Percentiles rank a stretch among this genome's conserved stretches.
Conservation (phyloP, 2,797 vertebrate genomes). For the Enoplosus armatus region DNA sequence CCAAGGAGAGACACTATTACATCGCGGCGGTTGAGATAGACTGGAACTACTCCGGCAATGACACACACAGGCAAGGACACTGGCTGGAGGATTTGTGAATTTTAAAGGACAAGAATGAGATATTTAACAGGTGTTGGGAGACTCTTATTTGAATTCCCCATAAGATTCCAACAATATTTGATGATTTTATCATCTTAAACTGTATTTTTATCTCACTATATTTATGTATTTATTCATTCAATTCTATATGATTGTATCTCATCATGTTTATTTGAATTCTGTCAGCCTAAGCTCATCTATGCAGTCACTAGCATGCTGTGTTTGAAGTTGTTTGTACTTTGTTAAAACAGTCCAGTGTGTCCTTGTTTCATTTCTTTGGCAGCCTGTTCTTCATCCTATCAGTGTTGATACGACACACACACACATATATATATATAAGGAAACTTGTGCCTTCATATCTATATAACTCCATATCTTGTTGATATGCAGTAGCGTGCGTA, state of each 20-base stretch:
- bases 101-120: neutral
- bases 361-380: constrained; percentile 1
- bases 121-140: neutral
- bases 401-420: neutral
- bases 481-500: neutral
- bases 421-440: neutral
- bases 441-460: neutral
- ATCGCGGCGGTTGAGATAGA: constrained; percentile 85
- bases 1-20: constrained; percentile 82
- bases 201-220: neutral
- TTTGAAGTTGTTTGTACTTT: neutral
- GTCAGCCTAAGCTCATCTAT: neutral
- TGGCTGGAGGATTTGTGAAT: neutral
- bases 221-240: neutral
- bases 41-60: constrained; percentile 82
- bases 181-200: neutral
- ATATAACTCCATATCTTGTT: neutral
- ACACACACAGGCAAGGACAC: constrained; percentile 70
- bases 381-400: neutral
- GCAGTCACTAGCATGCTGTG: neutral
- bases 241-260: too few species aligned
- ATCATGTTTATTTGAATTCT: neutral
- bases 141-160: neutral
- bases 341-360: neutral
- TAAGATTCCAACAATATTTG: neutral